These are phyloP conservation scores for Iguana delicatissima DNA, from an alignment of 2,797 vertebrate species.

Conservation along the genomic window DNA sequence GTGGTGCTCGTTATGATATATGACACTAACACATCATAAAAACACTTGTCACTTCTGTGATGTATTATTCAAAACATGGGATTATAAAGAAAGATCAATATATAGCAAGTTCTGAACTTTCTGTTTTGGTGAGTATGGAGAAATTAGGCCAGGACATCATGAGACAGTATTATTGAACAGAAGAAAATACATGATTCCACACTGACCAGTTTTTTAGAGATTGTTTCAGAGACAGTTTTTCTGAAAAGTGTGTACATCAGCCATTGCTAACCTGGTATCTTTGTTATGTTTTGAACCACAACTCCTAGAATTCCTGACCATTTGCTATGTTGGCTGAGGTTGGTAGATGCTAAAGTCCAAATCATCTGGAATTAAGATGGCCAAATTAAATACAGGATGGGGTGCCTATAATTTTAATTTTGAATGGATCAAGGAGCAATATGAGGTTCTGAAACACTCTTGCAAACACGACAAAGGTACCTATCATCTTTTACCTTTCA, in stretches of 20 bases:
- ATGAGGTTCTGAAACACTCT: no score
- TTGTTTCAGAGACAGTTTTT: not conserved
- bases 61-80: constrained; percentile 72
- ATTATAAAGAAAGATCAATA: constrained; percentile 68
- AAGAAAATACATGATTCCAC: constrained; percentile 12
- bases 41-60: constrained; percentile 66
- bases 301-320: not conserved
- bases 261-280: not conserved
- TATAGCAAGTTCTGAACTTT: constrained; percentile 52
- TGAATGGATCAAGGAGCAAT: no score
- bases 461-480: no score
- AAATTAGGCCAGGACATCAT: constrained; percentile 48
- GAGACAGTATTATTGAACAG: not conserved
- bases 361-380: not conserved
- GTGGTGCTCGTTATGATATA: constrained; percentile 70
- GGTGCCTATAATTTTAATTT: no score
- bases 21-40: constrained; percentile 70
- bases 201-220: not conserved
- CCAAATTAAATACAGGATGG: not conserved
- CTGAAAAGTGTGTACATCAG: not conserved
- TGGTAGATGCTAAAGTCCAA: not conserved
- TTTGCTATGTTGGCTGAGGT: not conserved
- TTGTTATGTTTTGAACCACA: not conserved
- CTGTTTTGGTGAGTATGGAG: constrained; percentile 53
- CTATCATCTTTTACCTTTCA: no score